A percentile compares a stretch with the other conserved stretches of the same genome.
phyloP scores from a whole-genome alignment of 2,113 vertebrate species.

The Megaceryle torquata region DNA sequence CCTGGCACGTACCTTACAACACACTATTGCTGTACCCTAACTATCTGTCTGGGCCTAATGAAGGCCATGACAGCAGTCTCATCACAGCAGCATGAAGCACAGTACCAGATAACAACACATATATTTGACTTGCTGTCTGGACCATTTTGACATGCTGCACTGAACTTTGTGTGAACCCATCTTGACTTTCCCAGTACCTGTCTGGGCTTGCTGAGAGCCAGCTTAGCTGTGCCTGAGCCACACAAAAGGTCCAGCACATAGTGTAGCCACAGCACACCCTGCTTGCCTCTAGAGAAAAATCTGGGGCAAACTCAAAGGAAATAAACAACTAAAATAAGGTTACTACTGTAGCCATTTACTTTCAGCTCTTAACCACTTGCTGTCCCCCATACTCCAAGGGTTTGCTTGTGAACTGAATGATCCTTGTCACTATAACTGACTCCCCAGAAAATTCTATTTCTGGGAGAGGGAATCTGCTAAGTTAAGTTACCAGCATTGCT shows the following conservation, averaged over 20 bases:
- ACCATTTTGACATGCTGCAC: neutral
- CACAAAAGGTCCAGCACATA: neutral
- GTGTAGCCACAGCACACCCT: neutral
- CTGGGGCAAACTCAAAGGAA: neutral
- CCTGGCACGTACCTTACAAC: accelerated
- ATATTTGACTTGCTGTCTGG: neutral
- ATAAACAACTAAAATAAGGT: neutral
- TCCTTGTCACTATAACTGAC: accelerated
- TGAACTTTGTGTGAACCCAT: neutral
- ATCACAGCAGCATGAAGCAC: neutral
- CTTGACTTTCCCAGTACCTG: neutral
- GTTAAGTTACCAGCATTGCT: neutral
- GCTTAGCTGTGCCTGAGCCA: neutral
- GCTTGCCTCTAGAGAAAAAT: neutral
- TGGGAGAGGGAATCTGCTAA: neutral
- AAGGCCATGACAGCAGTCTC: neutral
- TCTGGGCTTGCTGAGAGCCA: neutral
- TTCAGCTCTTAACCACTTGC: neutral
- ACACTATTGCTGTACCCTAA: accelerated
- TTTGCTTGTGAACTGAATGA: neutral
- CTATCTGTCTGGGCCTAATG: neutral
- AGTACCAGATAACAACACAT: neutral
- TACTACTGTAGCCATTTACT: neutral
- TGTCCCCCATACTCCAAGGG: neutral
- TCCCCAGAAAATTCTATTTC: neutral